These are phyloP conservation scores for Epizoanthus rinbou DNA, from an alignment of 92 coral and sea anemone species.

Conservation along the genomic window DNA sequence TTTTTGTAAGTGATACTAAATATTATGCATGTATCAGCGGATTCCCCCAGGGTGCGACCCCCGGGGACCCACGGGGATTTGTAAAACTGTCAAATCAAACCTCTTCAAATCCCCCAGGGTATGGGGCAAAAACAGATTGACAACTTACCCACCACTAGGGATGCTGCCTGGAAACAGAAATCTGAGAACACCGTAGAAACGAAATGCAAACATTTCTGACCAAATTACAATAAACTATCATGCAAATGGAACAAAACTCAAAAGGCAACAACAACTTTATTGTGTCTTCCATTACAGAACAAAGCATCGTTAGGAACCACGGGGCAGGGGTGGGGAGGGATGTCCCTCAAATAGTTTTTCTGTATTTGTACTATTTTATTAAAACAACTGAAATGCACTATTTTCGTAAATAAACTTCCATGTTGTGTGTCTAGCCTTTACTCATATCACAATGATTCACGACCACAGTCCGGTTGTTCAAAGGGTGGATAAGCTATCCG, in stretches of 20 bases:
- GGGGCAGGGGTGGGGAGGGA: no score
- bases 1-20: no score
- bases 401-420: background rate
- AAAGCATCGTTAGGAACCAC: background rate
- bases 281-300: background rate
- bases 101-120: no score
- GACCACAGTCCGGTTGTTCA: no score
- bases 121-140: background rate
- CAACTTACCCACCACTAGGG: background rate
- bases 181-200: background rate
- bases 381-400: background rate
- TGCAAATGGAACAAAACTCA: background rate
- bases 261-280: constrained; percentile 15
- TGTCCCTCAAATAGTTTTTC: no score
- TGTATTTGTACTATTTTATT: no score
- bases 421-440: no score
- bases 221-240: background rate
- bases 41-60: constrained; percentile 5
- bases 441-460: no score
- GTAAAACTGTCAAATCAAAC: background rate
- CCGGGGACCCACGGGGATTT: background rate
- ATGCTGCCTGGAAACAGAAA: background rate
- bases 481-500: no score
- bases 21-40: background rate
- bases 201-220: background rate